Percentiles rank a stretch among this genome's conserved stretches.
Conservation (phyloP, 2,113 vertebrate species). For the Uropsilus gracilis region DNA sequence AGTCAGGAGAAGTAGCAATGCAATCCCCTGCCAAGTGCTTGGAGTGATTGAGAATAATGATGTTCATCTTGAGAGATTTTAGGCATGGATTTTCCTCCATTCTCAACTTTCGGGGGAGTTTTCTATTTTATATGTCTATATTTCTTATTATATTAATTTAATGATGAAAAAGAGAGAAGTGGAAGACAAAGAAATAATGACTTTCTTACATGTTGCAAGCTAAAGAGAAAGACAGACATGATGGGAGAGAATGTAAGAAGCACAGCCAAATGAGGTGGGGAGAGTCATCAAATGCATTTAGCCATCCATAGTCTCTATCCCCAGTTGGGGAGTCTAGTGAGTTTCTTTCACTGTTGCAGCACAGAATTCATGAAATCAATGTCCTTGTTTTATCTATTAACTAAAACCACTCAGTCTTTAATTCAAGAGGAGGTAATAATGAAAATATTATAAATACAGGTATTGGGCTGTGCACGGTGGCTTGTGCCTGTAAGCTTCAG, state of each 20-base stretch:
- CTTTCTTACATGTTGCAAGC: not conserved
- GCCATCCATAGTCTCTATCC: not conserved
- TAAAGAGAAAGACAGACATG: not conserved
- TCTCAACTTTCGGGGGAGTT: not conserved
- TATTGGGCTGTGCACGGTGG: too few relatives aligned
- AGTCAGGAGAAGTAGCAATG: not conserved
- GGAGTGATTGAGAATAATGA: not conserved
- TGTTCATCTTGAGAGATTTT: not conserved
- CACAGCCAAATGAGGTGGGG: not conserved
- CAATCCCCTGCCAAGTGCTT: not conserved
- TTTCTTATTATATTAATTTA: constrained; percentile 37
- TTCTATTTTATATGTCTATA: not conserved
- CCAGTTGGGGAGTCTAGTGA: not conserved
- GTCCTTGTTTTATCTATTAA: constrained; percentile 3
- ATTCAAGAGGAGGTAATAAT: constrained; percentile 48
- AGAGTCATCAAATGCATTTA: not conserved
- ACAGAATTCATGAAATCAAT: not conserved
- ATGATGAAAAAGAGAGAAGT: not conserved
- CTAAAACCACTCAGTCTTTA: constrained; percentile 24
- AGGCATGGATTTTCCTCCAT: not conserved
- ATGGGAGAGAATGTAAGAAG: not conserved
- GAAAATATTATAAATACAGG: not conserved
- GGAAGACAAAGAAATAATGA: not conserved
- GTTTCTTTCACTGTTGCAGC: not conserved
- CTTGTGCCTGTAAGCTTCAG: too few relatives aligned